Conservation (phyloP, 2,113 vertebrate genomes). For the Xenus cinereus region DNA sequence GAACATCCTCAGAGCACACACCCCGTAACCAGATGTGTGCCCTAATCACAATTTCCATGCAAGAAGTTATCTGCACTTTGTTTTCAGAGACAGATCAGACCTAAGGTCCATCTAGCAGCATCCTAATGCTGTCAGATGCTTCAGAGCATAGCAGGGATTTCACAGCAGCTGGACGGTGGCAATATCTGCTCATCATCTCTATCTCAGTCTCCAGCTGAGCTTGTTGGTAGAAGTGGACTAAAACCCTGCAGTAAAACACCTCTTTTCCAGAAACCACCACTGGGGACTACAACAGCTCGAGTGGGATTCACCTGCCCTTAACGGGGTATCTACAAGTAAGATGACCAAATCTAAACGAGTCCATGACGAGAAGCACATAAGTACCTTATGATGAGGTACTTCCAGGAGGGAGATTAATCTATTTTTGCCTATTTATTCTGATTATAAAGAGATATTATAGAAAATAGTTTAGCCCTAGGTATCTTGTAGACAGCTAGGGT, state of each 20-base stretch:
- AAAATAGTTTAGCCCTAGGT: neutral
- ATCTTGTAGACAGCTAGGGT: neutral
- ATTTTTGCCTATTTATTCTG: neutral
- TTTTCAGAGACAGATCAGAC: neutral
- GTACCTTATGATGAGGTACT: neutral
- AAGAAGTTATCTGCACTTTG: neutral
- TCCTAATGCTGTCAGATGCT: neutral
- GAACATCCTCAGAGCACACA: neutral
- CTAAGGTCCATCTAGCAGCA: neutral
- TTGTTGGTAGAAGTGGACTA: neutral
- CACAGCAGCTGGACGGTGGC: neutral
- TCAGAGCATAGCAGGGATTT: neutral
- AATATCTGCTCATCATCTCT: rapidly evolving
- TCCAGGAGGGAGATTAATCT: rapidly evolving
- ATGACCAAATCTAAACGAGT: neutral
- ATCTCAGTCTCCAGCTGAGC: neutral
- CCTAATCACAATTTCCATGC: neutral
- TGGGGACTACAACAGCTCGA: neutral
- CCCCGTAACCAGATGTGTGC: neutral
- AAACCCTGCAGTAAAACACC: neutral
- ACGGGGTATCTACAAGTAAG: neutral
- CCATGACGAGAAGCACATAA: neutral
- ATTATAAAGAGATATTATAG: neutral
- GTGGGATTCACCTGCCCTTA: neutral
- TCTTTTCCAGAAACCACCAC: neutral